Percentiles rank a stretch among this genome's conserved stretches.
phyloP scores from a whole-genome alignment of 2,113 vertebrate species.

The Tricholaema leucomelas region DNA sequence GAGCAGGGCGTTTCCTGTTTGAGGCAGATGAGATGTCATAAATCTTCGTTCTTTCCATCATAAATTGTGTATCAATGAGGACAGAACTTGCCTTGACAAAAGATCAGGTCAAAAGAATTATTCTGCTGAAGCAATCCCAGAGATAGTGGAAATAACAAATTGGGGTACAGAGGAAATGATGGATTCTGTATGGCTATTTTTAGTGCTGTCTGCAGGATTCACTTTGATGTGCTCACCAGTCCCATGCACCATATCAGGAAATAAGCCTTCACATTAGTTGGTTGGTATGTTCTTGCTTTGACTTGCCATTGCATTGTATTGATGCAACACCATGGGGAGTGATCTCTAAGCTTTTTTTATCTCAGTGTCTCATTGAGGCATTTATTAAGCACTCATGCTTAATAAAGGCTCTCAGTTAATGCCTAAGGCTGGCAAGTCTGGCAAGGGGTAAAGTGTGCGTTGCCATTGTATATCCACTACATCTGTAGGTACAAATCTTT shows the following conservation, averaged over 20 bases:
- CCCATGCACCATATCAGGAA: background rate
- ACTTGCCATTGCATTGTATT: background rate
- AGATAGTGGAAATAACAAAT: background rate
- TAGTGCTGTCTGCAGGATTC: background rate
- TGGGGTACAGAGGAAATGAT: background rate
- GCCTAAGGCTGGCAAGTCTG: background rate
- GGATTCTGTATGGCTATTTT: background rate
- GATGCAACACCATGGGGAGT: background rate
- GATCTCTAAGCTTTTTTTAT: background rate
- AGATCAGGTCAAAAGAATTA: slow-evolving; percentile 18
- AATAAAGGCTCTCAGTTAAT: too few relatives aligned
- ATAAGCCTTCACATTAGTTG: background rate
- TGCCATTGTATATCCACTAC: background rate
- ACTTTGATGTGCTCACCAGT: background rate
- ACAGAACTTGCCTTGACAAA: background rate
- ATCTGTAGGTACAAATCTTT: background rate
- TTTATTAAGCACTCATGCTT: background rate
- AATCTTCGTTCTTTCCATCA: slow-evolving; percentile 15
- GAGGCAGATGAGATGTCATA: background rate
- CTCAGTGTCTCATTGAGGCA: background rate
- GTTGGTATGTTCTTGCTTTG: background rate
- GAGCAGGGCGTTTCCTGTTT: background rate
- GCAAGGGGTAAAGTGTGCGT: rapidly evolving
- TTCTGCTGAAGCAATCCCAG: slow-evolving; percentile 10
- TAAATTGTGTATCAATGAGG: slow-evolving; percentile 24